Percentiles rank a stretch among this genome's conserved stretches.
These are phyloP conservation scores for Dryobates pubescens DNA, from an alignment of 2,797 vertebrate genomes.

Conservation along the genomic window DNA sequence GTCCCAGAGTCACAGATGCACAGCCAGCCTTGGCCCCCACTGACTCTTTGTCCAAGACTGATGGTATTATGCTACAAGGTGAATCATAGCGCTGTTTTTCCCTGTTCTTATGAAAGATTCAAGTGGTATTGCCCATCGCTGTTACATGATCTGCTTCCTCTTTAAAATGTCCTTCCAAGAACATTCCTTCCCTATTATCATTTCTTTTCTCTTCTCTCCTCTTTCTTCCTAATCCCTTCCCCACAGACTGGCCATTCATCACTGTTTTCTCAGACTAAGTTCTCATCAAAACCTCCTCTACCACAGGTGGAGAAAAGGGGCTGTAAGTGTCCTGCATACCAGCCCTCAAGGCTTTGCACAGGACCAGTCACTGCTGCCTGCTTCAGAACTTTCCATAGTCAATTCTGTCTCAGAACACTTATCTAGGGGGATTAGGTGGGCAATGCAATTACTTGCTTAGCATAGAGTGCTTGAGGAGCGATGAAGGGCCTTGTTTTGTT, in stretches of 20 bases:
- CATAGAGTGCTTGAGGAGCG: background rate
- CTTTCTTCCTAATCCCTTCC: constrained; percentile 23
- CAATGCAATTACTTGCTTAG: background rate
- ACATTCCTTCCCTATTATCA: constrained; percentile 51
- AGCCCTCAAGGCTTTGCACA: background rate
- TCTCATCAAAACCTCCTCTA: background rate
- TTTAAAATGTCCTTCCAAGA: constrained; percentile 51
- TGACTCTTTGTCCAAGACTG: background rate
- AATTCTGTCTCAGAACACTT: background rate
- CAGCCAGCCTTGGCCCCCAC: background rate
- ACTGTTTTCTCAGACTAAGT: constrained; percentile 22
- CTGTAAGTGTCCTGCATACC: background rate
- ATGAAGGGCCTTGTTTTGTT: background rate
- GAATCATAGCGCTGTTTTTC: background rate
- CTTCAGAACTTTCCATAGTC: background rate
- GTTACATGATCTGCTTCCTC: constrained; percentile 51
- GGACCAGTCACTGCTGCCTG: accelerated
- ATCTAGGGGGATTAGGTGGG: background rate
- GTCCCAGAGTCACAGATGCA: background rate
- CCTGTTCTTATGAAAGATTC: constrained; percentile 25
- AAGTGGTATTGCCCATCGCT: constrained; percentile 34
- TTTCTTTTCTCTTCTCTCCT: constrained; percentile 23
- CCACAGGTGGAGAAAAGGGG: background rate
- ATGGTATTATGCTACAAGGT: background rate
- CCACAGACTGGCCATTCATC: background rate